Evolutionary conservation across 2,113 vertebrate genomes (phyloP), one percentile per base, ranked within the genome.

Genomic region (Xiphias gladius): DNA sequence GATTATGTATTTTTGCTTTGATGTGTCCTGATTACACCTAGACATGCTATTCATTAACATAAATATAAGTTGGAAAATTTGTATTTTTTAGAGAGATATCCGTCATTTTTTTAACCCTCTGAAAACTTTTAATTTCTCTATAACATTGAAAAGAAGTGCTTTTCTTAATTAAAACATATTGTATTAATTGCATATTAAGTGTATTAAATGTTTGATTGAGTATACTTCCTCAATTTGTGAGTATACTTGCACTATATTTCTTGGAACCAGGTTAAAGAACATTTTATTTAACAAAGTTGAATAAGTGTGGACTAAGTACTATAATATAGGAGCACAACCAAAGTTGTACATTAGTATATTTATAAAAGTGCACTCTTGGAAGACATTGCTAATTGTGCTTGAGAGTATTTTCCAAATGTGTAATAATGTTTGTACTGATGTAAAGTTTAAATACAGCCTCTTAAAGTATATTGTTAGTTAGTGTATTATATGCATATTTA

Each of bases 1-100:
- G 39, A 4, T 46, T 41, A 41, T 64, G 2, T 52, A n/a, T 11
- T 75, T 71, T 55, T 72, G 28, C 17, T 80, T 75, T 64, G 46
- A 61, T 57, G 59, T 46, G 39, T 10, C 1, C 62, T 66, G 62
- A 58, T 77, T 1, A 32, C 30, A 46, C 14, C 1, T 5, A 68
- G 46, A 28, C 5, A 2, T 14, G 32, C 17, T 32, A 20, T 20
- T 5, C 41, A 58, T 55, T 19, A 11, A 8, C 58, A 24, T 10
- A 69, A 52, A 57, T 11, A 30, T 9, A 41, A 26, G 28, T 28
- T 30, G 1, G 26, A 30, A 70, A 79, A 5, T n/a, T 16, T 11
- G 48, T 19, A 0, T 61, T 76, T 52, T 59, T 76, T 9, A 35
- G 43, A 55, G 50, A 64, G 24, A 71, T 17, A 50, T 14, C 17